A percentile compares a stretch with the other conserved stretches of the same genome.
phyloP scores from a whole-genome alignment of 2,888 invertebrate genomes.

The Ephialtes manifestator region DNA sequence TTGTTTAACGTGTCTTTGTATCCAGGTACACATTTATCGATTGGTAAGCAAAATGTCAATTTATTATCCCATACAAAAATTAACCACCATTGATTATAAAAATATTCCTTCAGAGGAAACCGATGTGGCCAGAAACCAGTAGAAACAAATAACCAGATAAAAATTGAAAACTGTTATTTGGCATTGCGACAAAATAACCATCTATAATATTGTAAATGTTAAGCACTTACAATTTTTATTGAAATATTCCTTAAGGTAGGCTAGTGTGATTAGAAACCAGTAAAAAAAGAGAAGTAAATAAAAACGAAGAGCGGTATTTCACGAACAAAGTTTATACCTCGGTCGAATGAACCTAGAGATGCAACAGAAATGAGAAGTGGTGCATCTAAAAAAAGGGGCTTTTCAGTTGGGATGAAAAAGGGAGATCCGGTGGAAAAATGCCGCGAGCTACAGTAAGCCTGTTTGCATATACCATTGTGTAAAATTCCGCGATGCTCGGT shows the following conservation, averaged over 20 bases:
- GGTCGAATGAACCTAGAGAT: slow-evolving; percentile 10
- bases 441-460: slow-evolving; percentile 33
- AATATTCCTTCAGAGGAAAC: not conserved
- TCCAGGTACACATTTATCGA: slow-evolving; percentile 28
- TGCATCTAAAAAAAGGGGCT: slow-evolving; percentile 6
- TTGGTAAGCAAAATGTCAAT: slow-evolving; percentile 24
- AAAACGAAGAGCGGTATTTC: not conserved
- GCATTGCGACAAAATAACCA: too few species aligned
- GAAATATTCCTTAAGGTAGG: not conserved
- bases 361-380: not conserved
- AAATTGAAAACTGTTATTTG: not conserved
- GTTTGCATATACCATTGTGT: slow-evolving; percentile 16
- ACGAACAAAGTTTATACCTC: not conserved
- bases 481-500: slow-evolving; percentile 21
- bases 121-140: not conserved
- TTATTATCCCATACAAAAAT: not conserved
- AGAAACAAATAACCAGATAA: not conserved
- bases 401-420: slow-evolving; percentile 44
- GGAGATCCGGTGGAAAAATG: slow-evolving; percentile 39
- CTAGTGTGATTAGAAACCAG: not conserved
- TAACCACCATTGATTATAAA: not conserved
- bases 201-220: too few species aligned
- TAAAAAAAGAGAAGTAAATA: not conserved
- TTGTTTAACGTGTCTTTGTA: slow-evolving; percentile 23
- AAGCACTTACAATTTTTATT: too few species aligned